A percentile compares a stretch with the other conserved stretches of the same genome.
Evolutionary conservation across 2,113 vertebrate genomes (phyloP).

Genomic region (Scomber colias): DNA sequence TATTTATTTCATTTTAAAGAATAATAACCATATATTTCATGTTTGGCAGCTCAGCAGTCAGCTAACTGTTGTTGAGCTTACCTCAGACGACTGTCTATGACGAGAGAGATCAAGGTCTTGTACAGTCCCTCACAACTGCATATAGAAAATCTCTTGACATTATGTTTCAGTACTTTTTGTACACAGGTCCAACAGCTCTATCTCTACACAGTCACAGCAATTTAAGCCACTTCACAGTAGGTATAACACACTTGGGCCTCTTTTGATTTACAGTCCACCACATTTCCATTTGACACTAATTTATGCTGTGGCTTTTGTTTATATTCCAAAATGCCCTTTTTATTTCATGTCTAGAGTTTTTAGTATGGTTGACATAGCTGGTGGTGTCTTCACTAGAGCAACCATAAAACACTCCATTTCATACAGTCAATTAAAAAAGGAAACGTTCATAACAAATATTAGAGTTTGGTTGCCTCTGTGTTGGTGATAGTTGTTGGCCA

Average conservation of each 20-base stretch:
- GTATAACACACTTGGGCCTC: too few species aligned
- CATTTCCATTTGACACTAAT: too few species aligned
- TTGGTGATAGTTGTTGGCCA: too few species aligned
- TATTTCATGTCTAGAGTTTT: neutral
- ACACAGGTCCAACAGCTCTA: neutral
- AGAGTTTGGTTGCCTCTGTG: too few species aligned
- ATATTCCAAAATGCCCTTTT: neutral
- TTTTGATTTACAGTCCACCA: too few species aligned
- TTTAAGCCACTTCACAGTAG: neutral
- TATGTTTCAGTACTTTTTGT: neutral
- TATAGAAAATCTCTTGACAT: neutral
- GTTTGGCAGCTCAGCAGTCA: constrained; percentile 39
- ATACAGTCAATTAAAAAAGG: constrained; percentile 2
- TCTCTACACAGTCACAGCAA: neutral
- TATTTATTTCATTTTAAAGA: neutral
- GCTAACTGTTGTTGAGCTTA: constrained; percentile 38
- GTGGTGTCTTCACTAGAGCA: neutral
- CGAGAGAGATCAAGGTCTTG: constrained; percentile 7
- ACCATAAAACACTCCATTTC: constrained; percentile 6
- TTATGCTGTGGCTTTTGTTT: neutral
- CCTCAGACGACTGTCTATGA: neutral
- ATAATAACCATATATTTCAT: constrained; percentile 52
- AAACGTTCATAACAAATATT: neutral
- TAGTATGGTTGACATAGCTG: neutral
- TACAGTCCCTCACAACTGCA: neutral